Conservation (phyloP, 1,140 invertebrate genomes). For the Aradophagus sp. region DNA sequence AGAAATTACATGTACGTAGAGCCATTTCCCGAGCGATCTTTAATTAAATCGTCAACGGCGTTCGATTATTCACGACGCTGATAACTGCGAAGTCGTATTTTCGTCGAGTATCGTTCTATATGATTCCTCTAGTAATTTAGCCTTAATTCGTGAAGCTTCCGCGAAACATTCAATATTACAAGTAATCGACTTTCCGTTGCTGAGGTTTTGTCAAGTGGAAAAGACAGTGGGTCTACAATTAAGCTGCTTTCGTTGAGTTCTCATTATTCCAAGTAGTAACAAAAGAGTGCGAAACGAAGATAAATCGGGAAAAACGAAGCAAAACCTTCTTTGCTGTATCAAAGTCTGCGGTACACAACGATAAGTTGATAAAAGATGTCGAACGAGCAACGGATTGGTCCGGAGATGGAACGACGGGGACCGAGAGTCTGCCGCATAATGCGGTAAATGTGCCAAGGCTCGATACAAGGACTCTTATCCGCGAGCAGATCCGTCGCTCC, state of each 20-base stretch:
- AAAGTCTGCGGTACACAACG: slow-evolving; percentile 57
- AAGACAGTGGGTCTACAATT: slow-evolving; percentile 13
- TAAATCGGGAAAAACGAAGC: slow-evolving; percentile 32
- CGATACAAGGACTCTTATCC: slow-evolving; percentile 36
- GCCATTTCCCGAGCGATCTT: too few relatives aligned
- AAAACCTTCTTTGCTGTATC: slow-evolving; percentile 57
- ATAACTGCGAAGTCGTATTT: slow-evolving; percentile 10
- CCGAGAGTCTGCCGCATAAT: slow-evolving; percentile 58
- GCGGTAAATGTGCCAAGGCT: slow-evolving; percentile 52
- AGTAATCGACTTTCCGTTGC: slow-evolving; percentile 10
- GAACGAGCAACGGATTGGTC: slow-evolving; percentile 24
- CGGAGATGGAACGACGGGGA: slow-evolving; percentile 45
- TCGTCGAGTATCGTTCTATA: slow-evolving; percentile 12
- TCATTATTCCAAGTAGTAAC: slow-evolving; percentile 16
- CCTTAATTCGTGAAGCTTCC: slow-evolving; percentile 15
- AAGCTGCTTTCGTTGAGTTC: slow-evolving; percentile 11
- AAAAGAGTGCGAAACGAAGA: slow-evolving; percentile 14
- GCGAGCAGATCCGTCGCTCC: slow-evolving; percentile 58
- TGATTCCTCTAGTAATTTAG: slow-evolving; percentile 9
- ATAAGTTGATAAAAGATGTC: slow-evolving; percentile 65
- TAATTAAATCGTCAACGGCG: too few relatives aligned
- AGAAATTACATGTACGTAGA: neutral
- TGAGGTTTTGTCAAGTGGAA: slow-evolving; percentile 17
- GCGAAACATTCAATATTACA: slow-evolving; percentile 29
- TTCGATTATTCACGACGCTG: slow-evolving; percentile 9